Base-by-base conservation (phyloP, 2,888 invertebrate genomes). In the Herminia tarsipennalis region DNA sequence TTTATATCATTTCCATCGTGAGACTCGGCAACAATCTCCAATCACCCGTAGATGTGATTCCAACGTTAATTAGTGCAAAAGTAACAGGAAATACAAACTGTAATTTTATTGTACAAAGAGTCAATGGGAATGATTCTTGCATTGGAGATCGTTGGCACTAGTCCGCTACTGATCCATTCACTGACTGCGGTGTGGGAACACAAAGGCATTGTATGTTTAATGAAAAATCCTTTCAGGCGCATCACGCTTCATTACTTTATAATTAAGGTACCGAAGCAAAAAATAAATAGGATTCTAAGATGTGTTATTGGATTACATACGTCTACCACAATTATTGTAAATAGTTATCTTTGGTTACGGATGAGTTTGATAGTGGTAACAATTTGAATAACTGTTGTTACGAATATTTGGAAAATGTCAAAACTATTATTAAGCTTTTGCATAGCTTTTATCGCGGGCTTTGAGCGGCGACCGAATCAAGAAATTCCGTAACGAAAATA, bases 101-200 rank as follows among this genome's bases (percentile, higher is more conserved):
- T 80, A 79, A 79, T 80, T 79, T 75, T 65, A 70, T 80, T 72
- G 75, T 76, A 68, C 59, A 56, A 58, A 33, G 29, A 35, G 32
- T 70, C 57, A 67, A 67, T 72, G 66, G 62, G 68, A 72, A 77
- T 82, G 78, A 79, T 81, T 82, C 71, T 70, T 62, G 70, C 65
- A 40, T 48, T 44, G 40, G 30, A 47, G 42, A 60, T 51, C 42
- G 47, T 45, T 16, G 39, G 41, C 66, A 42, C 64, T 47, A 46
- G 47, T 44, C 22, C 39, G 46, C 68, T 72, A 70, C 51, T 52
- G 64, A 72, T 72, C 66, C 65, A 61, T 66, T 61, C 45, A 43
- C 34, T 33, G 42, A 29, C 44, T 57, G 62, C 57, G 66, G 63
- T 70, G 69, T 79, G 78, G 65, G 79, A 79, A 78, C 48, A 51